Base-by-base conservation (phyloP, 23 tunicate species). In the Styela plicata region DNA sequence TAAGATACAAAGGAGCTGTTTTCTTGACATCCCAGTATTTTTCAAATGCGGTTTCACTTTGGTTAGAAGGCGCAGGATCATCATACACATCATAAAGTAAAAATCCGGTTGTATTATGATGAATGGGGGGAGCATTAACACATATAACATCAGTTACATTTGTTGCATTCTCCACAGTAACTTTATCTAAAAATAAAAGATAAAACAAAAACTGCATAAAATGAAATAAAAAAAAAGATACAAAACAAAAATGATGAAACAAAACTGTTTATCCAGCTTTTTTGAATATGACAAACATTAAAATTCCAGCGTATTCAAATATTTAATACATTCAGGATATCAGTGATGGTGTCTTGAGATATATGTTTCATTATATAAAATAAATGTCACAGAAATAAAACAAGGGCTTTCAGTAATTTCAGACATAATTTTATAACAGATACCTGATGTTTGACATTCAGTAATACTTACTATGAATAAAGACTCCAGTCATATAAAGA, bases 1-100 rank as follows among this genome's bases (percentile, higher is more conserved):
- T 84, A 57, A 94, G 98, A 64, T 82, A 89, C 33, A 94, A 30
- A 5, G 98, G 98, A 73, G 87, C 91, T 7, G 95, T 89, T 65
- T 32, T 74, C 30, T 64, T 68, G 7, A 71, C 37, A 79, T 80
- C 78, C 98, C 98, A 94, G 66, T 44, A 76, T 76, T 36, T 76
- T n/a, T 52, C 23, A 2, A 76, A 76, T 24, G 24, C 27, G 25
- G 33, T 53, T 36, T 53, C 81, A 23, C 69, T 76, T 7, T 1
- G 2, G 30, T 53, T 76, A 24, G 30, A 20, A 5, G 57, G 57
- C 19, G 13, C 71, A 16, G 71, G n/a, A 16, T 67, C 71, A 16
- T 67, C 71, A 29, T 67, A 67, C 13, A 67, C 31, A 24, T 76
- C 66, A 76, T 5, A 44, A 18, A 29, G 27, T 44, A 29, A 19